A percentile compares a stretch with the other conserved stretches of the same genome.
phyloP scores from a whole-genome alignment of 2,797 vertebrate species.

The Hydrophis major region DNA sequence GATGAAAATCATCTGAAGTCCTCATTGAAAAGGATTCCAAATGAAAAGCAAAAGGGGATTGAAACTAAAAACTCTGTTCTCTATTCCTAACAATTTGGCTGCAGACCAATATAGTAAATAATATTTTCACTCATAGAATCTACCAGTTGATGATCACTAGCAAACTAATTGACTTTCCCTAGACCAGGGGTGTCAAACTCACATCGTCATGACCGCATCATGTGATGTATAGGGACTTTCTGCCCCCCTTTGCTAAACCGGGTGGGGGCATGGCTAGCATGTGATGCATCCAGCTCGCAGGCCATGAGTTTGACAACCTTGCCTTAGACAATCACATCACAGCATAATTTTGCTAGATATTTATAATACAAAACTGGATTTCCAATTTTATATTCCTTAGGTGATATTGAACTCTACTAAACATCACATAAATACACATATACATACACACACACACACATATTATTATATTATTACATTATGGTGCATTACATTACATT shows the following conservation, averaged over 20 bases:
- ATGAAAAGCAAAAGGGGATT: not conserved
- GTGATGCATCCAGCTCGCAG: too few species aligned
- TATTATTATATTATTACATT: too few species aligned
- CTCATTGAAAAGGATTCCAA: not conserved
- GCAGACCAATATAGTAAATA: not conserved
- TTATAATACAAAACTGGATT: not conserved
- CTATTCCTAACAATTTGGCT: not conserved
- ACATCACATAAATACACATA: not conserved
- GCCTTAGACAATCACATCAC: not conserved
- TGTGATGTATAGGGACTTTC: too few species aligned
- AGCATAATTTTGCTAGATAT: not conserved
- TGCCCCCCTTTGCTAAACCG: too few species aligned
- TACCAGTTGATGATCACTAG: not conserved
- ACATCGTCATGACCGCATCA: too few species aligned
- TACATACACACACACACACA: too few species aligned
- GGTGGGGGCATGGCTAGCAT: too few species aligned
- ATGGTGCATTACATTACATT: not conserved
- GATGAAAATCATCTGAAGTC: not conserved
- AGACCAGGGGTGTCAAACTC: too few species aligned
- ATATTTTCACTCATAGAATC: not conserved
- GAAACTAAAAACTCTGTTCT: not conserved
- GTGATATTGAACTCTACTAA: not conserved
- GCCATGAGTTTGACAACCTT: too few species aligned
- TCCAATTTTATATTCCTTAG: not conserved
- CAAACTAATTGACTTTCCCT: not conserved